Conservation (phyloP, 2,888 invertebrate species). For the Pterobdella sp. region DNA sequence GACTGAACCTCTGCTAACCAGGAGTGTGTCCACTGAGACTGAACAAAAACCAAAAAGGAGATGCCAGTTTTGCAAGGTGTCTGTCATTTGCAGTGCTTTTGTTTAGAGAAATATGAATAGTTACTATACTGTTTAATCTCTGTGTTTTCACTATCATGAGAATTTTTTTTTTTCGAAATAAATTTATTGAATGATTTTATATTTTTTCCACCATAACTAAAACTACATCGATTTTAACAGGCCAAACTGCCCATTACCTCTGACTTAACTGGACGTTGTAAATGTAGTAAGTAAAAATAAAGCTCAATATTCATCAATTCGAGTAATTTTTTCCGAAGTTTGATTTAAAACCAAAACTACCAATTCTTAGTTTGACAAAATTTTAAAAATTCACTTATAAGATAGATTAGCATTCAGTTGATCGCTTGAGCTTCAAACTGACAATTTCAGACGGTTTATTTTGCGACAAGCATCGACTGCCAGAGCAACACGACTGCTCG, state of each 20-base stretch:
- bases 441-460: slow-evolving; percentile 45
- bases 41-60: neutral
- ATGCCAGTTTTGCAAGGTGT: slow-evolving; percentile 8
- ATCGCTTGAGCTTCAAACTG: neutral
- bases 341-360: no score
- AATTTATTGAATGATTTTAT: neutral
- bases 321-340: no score
- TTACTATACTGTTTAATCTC: no score
- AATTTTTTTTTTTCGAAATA: no score
- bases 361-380: no score
- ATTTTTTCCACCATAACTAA: neutral
- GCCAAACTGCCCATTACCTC: slow-evolving; percentile 46
- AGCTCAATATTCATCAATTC: no score
- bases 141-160: no score
- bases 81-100: neutral
- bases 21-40: slow-evolving; percentile 26
- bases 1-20: no score
- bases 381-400: no score
- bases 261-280: slow-evolving; percentile 47
- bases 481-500: slow-evolving; percentile 48
- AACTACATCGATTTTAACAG: neutral
- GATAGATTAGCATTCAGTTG: no score
- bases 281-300: slow-evolving; percentile 48
- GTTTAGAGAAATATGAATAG: neutral
- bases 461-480: slow-evolving; percentile 48